These are phyloP conservation scores for Scomber scombrus DNA, from an alignment of 2,113 vertebrate genomes.

Conservation along the genomic window DNA sequence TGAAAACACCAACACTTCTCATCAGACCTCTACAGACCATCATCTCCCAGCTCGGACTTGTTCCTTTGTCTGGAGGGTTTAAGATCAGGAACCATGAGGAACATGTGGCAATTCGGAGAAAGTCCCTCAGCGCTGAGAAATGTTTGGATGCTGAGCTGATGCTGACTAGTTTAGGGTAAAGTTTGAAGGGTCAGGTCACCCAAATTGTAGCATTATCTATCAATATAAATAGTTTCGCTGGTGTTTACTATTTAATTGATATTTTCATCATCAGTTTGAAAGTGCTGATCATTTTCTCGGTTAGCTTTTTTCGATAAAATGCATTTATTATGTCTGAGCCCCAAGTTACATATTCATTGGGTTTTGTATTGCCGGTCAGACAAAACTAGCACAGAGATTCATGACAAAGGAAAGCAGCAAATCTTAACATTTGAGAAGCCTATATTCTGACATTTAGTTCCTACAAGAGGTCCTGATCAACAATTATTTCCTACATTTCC, in stretches of 20 bases:
- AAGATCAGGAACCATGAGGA: background rate
- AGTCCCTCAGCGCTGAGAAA: background rate
- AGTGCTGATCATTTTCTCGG: no score
- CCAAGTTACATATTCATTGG: background rate
- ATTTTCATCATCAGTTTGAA: no score
- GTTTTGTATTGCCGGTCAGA: no score
- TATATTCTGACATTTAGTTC: no score
- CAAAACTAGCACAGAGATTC: no score
- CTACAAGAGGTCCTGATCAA: no score
- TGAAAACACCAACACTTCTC: conserved; percentile 8
- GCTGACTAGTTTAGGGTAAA: background rate
- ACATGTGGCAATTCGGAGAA: background rate
- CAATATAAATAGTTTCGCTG: no score
- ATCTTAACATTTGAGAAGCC: no score
- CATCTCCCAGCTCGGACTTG: conserved; percentile 20
- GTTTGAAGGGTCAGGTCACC: conserved; percentile 52
- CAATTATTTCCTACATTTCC: background rate
- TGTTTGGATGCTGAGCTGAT: background rate
- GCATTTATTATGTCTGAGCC: no score
- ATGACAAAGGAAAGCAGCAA: no score
- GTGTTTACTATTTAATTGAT: no score
- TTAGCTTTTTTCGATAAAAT: no score
- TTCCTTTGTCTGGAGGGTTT: background rate
- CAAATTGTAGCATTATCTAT: background rate
- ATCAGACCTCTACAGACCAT: background rate